phyloP scores from a whole-genome alignment of 2,113 vertebrate species.

The Rhinichthys klamathensis region DNA sequence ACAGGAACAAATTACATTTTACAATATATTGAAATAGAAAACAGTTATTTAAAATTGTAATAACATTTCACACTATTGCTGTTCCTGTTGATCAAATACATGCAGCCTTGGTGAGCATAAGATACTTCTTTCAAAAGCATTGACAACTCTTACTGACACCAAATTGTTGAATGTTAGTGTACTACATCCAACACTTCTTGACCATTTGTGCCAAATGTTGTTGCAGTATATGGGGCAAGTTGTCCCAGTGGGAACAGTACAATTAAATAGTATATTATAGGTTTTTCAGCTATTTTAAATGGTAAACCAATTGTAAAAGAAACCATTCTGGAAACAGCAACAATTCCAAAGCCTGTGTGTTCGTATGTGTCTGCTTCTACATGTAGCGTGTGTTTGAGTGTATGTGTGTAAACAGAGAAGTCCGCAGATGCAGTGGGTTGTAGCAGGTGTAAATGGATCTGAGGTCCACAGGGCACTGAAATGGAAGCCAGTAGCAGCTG shows the following conservation, averaged over 20 bases:
- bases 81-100: neutral
- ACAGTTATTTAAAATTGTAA: too few relatives aligned
- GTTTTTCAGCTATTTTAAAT: neutral
- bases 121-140: neutral
- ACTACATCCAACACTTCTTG: neutral
- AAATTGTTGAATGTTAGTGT: too few relatives aligned
- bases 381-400: neutral
- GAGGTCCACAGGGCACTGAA: slow-evolving; percentile 47
- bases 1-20: too few relatives aligned
- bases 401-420: slow-evolving; percentile 31
- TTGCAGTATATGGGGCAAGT: neutral
- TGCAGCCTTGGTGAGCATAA: neutral
- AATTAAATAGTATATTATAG: neutral
- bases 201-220: neutral
- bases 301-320: neutral
- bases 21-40: too few relatives aligned
- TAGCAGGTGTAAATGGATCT: slow-evolving; percentile 54
- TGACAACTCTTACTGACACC: too few relatives aligned
- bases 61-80: too few relatives aligned
- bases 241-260: neutral
- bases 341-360: neutral
- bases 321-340: neutral
- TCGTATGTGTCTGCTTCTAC: neutral
- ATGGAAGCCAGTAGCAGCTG: slow-evolving; percentile 53
- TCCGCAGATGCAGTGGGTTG: slow-evolving; percentile 36